Base-by-base conservation (phyloP, 2,797 vertebrate genomes). In the Ataeniobius toweri region DNA sequence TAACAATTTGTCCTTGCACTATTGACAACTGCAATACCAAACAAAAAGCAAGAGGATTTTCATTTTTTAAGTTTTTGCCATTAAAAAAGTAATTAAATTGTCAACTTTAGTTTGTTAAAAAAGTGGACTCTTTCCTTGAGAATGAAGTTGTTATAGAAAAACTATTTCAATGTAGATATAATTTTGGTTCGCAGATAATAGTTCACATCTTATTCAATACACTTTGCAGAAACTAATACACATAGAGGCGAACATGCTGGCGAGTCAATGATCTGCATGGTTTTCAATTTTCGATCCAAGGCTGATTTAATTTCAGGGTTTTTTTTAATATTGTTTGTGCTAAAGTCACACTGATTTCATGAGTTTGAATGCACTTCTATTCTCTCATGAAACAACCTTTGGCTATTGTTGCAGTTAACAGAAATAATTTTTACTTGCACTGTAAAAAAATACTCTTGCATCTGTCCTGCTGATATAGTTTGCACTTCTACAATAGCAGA, bases 31-130 rank as follows among this genome's bases (percentile, higher is more conserved):
- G 18, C 16, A 28, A 24, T 5, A 6, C 16, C 22, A 56, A 56
- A 39, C 31, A 10, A 39, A 9, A 39, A 39, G 28, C 59, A 61
- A 61, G 6, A 36, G 0, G 28, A 18, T 8, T 16, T 36, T 36
- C 0, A 26, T 26, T 16, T 61, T 61, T 61, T 2, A 65, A 10
- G 20, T 24, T 41, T 14, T 20, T 8, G 51, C 63, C 14, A 41
- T 67, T 12, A 51, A 76, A 55, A 68, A 56, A 26, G 65, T 16
- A 59, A 50, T 56, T 71, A 39, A 44, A 73, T 55, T 63, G 1
- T 63, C 74, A 79, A 73, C 53, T 13, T 50, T 28, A 59, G 31
- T 69, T 61, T 14, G 73, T 78, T 82, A 53, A 39, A 51, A 31
- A 28, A 67, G 48, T 41, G 7, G 10, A 50, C 28, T 50, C 8